Conservation (phyloP, 2,888 invertebrate species). For the Mythimna lalbum region DNA sequence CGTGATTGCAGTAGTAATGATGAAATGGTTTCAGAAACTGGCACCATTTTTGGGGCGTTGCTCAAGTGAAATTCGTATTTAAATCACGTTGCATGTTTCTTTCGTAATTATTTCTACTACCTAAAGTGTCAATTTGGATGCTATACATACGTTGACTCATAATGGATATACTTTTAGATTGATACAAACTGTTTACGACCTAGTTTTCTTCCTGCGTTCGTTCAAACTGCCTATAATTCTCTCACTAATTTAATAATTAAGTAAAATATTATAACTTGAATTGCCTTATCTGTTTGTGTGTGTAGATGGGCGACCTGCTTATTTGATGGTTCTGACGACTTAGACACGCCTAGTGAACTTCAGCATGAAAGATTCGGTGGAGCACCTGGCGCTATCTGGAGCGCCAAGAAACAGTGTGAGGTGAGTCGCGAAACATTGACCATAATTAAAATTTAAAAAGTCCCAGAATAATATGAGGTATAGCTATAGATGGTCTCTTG, state of each 20-base stretch:
- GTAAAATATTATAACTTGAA: not conserved
- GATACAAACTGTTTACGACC: not conserved
- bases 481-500: not conserved
- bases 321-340: constrained; percentile 89
- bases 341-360: constrained; percentile 84
- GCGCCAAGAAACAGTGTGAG: constrained; percentile 94
- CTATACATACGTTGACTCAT: not conserved
- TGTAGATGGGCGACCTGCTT: constrained; percentile 92
- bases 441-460: too few relatives aligned
- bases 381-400: constrained; percentile 93
- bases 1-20: constrained; percentile 28
- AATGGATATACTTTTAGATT: not conserved
- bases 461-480: not conserved
- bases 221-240: not conserved
- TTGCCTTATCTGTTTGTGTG: constrained; percentile 14
- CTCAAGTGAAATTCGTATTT: constrained; percentile 13
- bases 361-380: constrained; percentile 92
- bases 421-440: constrained; percentile 62
- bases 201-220: not conserved
- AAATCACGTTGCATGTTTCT: not conserved
- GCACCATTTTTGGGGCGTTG: constrained; percentile 1
- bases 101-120: not conserved
- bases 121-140: constrained; percentile 12
- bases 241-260: not conserved
- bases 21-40: not conserved